Evolutionary conservation across 2,888 invertebrate genomes (phyloP), one percentile per base, ranked within the genome.

Genomic region (Tubulanus polymorphus): DNA sequence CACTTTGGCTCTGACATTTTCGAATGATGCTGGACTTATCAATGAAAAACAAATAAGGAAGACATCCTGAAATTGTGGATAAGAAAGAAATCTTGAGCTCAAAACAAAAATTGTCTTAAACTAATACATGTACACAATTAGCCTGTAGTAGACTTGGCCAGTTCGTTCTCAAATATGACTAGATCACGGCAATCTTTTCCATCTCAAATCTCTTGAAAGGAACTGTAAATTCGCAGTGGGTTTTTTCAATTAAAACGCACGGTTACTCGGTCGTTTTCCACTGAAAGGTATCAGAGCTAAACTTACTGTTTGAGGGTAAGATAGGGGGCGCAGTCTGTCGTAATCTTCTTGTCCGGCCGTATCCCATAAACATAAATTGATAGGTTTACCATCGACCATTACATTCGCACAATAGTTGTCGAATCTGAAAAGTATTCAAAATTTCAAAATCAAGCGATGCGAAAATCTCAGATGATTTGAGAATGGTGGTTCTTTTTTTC

Each of bases 341-440:
- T 95, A 95, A 82, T 95, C 94, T 81, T 71, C 72, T 72, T 71
- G 63, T 51, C 79, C 79, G 41, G 95, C 96, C 64, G 96, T 93
- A 84, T 93, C 93, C 93, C 93, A 93, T 32, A 93, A 83, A 15
- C 96, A 95, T 71, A 97, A 82, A 82, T 96, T 96, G 69, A 96
- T 95, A 0, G 95, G 95, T 80, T 95, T 95, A 1, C 96, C 95
- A 81, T 97, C 96, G 53, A 97, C 96, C 95, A 97, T 96, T 53
- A 97, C 96, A 85, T 96, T 96, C 59, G 96, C 96, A 2, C 96
- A 95, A 81, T 96, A 97, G 81, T 97, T 96, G 84, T 97, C 96
- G 81, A 97, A 93, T 75, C 88, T 89, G 81, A 27, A 64, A 63
- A 35, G 10, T 15, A 15, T 45, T 45, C 29, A 26, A 30, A 20